Percentiles rank a stretch among this genome's conserved stretches.
Evolutionary conservation across 2,797 vertebrate genomes (phyloP).

Genomic region (Microctenopoma lineatum): DNA sequence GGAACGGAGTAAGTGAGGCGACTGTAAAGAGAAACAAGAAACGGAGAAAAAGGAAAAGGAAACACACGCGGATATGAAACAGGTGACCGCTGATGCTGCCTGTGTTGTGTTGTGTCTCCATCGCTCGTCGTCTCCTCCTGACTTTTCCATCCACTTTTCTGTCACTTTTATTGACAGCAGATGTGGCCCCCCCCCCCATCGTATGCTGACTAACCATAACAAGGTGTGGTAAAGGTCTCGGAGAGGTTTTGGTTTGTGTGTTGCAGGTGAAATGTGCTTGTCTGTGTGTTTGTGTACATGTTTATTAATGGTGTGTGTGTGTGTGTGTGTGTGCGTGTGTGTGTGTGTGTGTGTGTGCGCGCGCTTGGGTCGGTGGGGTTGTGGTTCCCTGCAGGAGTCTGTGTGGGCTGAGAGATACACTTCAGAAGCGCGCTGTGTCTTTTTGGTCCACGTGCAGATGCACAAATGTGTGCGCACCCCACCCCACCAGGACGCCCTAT

Average conservation of each 20-base stretch:
- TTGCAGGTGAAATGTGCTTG: constrained; percentile 10
- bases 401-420: constrained; percentile 51
- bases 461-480: constrained; percentile 1
- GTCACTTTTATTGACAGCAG: constrained; percentile 65
- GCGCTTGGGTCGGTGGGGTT: constrained; percentile 12
- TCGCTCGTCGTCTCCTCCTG: constrained; percentile 29
- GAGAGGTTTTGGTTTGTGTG: constrained; percentile 49
- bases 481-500: constrained; percentile 20
- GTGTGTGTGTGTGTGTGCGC: neutral
- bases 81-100: constrained; percentile 4
- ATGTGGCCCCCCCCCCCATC: constrained; percentile 26
- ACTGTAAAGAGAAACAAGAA: constrained; percentile 10
- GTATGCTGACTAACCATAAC: constrained; percentile 56
- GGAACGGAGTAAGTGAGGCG: constrained; percentile 14
- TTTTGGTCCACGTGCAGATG: constrained; percentile 5
- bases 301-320: neutral
- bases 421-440: constrained; percentile 34
- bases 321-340: constrained; percentile 1
- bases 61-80: constrained; percentile 11
- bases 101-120: constrained; percentile 23
- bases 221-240: constrained; percentile 64
- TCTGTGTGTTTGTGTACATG: constrained; percentile 4
- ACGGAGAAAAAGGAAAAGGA: constrained; percentile 10
- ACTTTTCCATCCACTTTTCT: constrained; percentile 50
- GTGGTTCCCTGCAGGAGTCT: constrained; percentile 65